Base-by-base conservation (phyloP, 2,888 invertebrate genomes). In the Frankliniella intonsa region DNA sequence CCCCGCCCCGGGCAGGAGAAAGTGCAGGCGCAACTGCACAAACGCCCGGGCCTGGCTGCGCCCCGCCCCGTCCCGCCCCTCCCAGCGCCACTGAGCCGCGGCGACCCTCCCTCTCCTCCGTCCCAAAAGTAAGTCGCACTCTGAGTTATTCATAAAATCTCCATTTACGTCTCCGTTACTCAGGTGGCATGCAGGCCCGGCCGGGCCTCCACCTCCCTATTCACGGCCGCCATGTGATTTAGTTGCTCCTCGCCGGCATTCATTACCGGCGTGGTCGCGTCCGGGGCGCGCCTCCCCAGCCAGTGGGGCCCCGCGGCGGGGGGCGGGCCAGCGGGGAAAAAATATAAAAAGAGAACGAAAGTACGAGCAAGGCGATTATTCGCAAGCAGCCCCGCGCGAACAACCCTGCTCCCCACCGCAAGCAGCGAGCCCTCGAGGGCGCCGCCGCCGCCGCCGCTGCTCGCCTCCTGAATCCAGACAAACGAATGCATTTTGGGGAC, bases 141-240 rank as follows among this genome's bases (percentile, higher is more conserved):
- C 69, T 22, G 25, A 76, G 25, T 76, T 76, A 76, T 76, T 25
- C 69, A 76, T 76, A 76, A 76, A 76, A 76, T 76, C 69, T 76
- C 69, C 69, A 76, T 76, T 76, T 76, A 76, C 25, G 69, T 76
- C 25, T 76, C 69, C 69, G 69, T 76, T 76, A 76, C 69, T 76
- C 69, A 76, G 69, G 69, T 76, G 69, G 69, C 69, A 76, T 22
- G 22, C 69, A 25, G 25, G 65, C 65, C 65, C 10, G n/a, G 19
- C 65, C 9, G 65, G 9, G n/a, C 22, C 69, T 22, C 22, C 11
- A 9, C 22, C 69, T 8, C 22, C 25, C 69, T 22, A 76, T 76
- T 76, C 69, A 76, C 69, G 69, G 69, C 69, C 69, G 69, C 69
- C 62, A 17, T 17, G 69, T 76, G 69, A 76, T 76, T 76, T 76